Evolutionary conservation across 2,797 vertebrate species (phyloP).

Genomic region (Syngnathus acus): DNA sequence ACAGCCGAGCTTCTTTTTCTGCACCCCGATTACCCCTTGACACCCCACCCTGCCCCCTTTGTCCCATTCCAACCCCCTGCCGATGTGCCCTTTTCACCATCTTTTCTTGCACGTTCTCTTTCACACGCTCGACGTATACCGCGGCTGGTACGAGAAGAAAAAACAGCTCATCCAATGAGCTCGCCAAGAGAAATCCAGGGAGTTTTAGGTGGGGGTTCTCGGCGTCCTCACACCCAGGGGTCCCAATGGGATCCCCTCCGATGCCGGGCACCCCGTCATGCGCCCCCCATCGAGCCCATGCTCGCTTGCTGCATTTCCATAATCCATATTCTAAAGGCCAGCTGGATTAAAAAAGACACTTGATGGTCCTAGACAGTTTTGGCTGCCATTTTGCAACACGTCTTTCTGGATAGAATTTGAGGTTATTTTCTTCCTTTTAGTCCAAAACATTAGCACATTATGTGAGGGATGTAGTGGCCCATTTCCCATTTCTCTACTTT

Average conservation of each 20-base stretch:
- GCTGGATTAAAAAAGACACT: conserved; percentile 63
- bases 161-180: conserved; percentile 46
- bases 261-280: conserved; percentile 48
- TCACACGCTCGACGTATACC: conserved; percentile 49
- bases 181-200: conserved; percentile 45
- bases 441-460: conserved; percentile 50
- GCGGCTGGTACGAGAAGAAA: conserved; percentile 44
- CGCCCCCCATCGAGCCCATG: conserved; percentile 52
- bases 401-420: conserved; percentile 46
- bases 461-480: conserved; percentile 43
- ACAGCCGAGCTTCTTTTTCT: not conserved
- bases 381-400: conserved; percentile 46
- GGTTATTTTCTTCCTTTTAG: conserved; percentile 36
- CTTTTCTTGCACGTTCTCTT: conserved; percentile 40
- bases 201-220: conserved; percentile 26
- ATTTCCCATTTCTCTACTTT: conserved; percentile 39
- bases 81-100: conserved; percentile 34
- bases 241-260: conserved; percentile 58
- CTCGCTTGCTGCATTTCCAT: conserved; percentile 49
- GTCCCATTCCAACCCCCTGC: conserved; percentile 37
- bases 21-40: not conserved
- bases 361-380: conserved; percentile 49
- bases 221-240: conserved; percentile 63
- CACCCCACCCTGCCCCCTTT: conserved; percentile 31
- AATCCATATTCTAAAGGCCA: conserved; percentile 74